Evolutionary conservation across 2,797 vertebrate species (phyloP).

Genomic region (Melanotaenia boesemani): DNA sequence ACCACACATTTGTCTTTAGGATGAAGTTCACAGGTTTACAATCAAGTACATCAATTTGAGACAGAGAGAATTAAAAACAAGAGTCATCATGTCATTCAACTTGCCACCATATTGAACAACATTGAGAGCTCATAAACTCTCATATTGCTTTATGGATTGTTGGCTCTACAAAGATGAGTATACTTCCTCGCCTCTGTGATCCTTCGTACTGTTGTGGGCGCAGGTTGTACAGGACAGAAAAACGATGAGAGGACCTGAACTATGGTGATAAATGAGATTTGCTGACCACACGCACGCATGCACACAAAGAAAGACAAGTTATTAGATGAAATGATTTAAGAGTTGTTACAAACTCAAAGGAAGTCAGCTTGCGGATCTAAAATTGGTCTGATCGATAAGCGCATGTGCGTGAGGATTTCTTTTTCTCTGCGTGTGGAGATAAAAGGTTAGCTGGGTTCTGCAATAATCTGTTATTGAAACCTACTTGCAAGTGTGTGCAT

Average conservation of each 20-base stretch:
- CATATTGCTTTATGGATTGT: conserved; percentile 79
- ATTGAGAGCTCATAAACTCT: conserved; percentile 76
- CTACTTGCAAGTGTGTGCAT: conserved; percentile 22
- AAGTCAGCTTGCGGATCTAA: conserved; percentile 38
- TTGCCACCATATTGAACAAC: conserved; percentile 64
- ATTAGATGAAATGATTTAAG: conserved; percentile 68
- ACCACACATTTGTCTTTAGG: not conserved
- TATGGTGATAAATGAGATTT: conserved; percentile 71
- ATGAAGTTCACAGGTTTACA: conserved; percentile 8
- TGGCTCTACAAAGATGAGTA: conserved; percentile 56
- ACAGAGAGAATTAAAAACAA: conserved; percentile 1
- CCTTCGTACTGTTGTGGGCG: conserved; percentile 53
- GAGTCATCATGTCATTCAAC: conserved; percentile 54
- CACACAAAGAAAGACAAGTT: conserved; percentile 44
- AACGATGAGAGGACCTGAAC: conserved; percentile 50
- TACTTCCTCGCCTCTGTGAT: conserved; percentile 47
- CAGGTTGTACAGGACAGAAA: conserved; percentile 37
- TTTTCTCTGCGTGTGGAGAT: conserved; percentile 29
- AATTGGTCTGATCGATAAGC: conserved; percentile 57
- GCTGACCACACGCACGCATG: conserved; percentile 62
- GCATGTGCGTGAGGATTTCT: not conserved
- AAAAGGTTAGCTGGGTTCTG: conserved; percentile 64
- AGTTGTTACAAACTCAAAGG: conserved; percentile 52
- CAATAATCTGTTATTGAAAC: conserved; percentile 75
- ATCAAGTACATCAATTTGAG: conserved; percentile 3